Evolutionary conservation across 1,140 invertebrate genomes (phyloP), one percentile per base, ranked within the genome.

Genomic region (Onthophagus taurus): DNA sequence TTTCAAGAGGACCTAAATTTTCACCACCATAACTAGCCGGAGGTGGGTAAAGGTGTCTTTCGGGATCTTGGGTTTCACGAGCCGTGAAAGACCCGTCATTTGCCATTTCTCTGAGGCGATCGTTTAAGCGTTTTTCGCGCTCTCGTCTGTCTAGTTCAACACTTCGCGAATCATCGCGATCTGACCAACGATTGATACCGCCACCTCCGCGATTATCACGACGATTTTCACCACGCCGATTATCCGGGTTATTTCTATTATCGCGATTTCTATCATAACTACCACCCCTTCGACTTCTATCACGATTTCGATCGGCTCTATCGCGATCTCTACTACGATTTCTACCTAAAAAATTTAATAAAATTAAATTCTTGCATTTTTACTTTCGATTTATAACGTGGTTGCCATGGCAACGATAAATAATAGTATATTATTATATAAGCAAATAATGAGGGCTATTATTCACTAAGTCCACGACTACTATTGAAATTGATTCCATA

Each of bases 31-130:
- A 33, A 14, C 42, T 42, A n/a, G 17, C 17, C n/a, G 39, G 39
- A 9, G 41, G 44, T 4, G 48, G 45, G 30, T 48, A 53, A 18
- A 48, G 29, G n/a, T 37, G 47, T 23, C 53, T 41, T 6, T 50
- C 48, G 14, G 48, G 44, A 9, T 35, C 35, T 18, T 36, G 12
- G 20, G 24, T 31, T 11, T 30, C 24, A 36, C 30, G 16, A 13
- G 16, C n/a, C 2, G 39, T 26, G 26, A 30, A 47, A 7, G 41
- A 13, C 38, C 49, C 33, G 20, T 45, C 42, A 38, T 51, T 53
- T 4, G 62, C 60, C 62, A 63, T 62, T 47, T 64, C 57, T 26
- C 57, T 49, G 29, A 63, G 47, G 18, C 62, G 35, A 23, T 63
- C 60, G 43, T 58, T 60, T 8, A 64, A 35, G 6, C 51, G 57